Percentiles rank a stretch among this genome's conserved stretches.
Evolutionary conservation across 2,888 invertebrate species (phyloP).

Genomic region (Acanthacorydalis orientalis): DNA sequence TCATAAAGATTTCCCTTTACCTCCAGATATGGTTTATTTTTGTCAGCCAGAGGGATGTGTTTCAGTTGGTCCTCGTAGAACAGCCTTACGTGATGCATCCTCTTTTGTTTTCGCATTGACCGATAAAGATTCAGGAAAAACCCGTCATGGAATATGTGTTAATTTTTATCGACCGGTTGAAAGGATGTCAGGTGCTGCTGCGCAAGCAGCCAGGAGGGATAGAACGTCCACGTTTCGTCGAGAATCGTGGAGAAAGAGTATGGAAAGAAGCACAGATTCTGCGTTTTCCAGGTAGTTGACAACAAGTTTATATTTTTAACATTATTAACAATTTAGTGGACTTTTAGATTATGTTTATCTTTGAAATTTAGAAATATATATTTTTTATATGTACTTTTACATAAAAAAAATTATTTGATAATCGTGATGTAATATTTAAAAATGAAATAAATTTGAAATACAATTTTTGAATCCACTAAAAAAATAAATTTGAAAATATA

Average conservation of each 20-base stretch:
- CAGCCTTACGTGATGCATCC: slow-evolving; percentile 72
- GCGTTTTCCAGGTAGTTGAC: slow-evolving; percentile 74
- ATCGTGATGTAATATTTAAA: background rate
- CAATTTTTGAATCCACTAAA: background rate
- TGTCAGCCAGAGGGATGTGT: slow-evolving; percentile 99
- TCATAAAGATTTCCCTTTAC: slow-evolving; percentile 93
- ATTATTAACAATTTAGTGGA: background rate
- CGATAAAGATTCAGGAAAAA: slow-evolving; percentile 93
- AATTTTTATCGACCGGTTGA: slow-evolving; percentile 94
- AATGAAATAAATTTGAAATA: background rate
- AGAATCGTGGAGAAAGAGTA: slow-evolving; percentile 81
- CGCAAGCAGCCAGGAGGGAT: slow-evolving; percentile 23
- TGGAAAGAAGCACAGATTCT: slow-evolving; percentile 84
- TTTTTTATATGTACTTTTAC: too few relatives aligned
- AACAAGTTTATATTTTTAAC: background rate
- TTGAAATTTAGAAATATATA: too few relatives aligned
- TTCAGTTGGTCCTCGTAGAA: slow-evolving; percentile 74
- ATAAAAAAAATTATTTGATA: background rate
- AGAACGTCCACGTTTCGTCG: slow-evolving; percentile 48
- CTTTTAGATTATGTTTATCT: background rate
- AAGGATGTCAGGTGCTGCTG: slow-evolving; percentile 24
- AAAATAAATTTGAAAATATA: background rate
- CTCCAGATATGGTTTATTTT: slow-evolving; percentile 97
- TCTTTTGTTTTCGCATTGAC: slow-evolving; percentile 97
- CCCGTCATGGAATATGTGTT: slow-evolving; percentile 91